These are phyloP conservation scores for Sphaerophoria rueppellii DNA, from an alignment of 2,888 invertebrate genomes.

Conservation along the genomic window DNA sequence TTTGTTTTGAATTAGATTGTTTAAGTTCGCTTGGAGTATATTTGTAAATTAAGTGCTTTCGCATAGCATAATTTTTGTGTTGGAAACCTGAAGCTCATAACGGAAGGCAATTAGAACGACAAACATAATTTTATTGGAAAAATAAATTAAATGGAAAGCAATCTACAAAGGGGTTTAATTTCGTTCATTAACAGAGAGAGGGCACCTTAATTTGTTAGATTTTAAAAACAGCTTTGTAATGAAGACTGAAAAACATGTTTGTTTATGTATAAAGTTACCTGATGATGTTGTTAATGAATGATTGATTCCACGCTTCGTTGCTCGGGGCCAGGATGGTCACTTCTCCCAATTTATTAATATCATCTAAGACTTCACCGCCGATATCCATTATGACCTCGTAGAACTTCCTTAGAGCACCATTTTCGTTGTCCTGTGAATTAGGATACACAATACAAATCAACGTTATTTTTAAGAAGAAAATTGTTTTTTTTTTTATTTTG, in stretches of 20 bases:
- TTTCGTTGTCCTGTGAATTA: slow-evolving; percentile 85
- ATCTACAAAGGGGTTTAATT: too few relatives aligned
- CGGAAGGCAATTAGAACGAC: too few relatives aligned
- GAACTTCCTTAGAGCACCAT: slow-evolving; percentile 91
- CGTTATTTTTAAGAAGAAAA: neutral
- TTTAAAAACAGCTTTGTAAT: too few relatives aligned
- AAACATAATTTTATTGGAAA: too few relatives aligned
- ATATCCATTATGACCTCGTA: slow-evolving; percentile 91
- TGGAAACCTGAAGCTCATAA: too few relatives aligned
- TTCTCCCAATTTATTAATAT: slow-evolving; percentile 87
- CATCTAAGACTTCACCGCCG: slow-evolving; percentile 89
- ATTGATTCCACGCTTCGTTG: slow-evolving; percentile 92
- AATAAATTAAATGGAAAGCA: too few relatives aligned
- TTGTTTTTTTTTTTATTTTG: neutral
- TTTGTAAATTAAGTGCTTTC: slow-evolving; percentile 13
- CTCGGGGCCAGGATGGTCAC: slow-evolving; percentile 95
- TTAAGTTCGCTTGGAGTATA: neutral
- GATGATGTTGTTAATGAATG: slow-evolving; percentile 88
- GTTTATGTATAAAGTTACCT: slow-evolving; percentile 80
- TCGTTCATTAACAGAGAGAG: too few relatives aligned
- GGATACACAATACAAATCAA: neutral
- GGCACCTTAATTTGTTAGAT: too few relatives aligned
- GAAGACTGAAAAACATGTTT: neutral
- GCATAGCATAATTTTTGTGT: neutral
- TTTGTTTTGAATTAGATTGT: neutral